Percentiles rank a stretch among this genome's conserved stretches.
These are phyloP conservation scores for Pterophyllum scalare DNA, from an alignment of 2,113 vertebrate species.

Conservation along the genomic window DNA sequence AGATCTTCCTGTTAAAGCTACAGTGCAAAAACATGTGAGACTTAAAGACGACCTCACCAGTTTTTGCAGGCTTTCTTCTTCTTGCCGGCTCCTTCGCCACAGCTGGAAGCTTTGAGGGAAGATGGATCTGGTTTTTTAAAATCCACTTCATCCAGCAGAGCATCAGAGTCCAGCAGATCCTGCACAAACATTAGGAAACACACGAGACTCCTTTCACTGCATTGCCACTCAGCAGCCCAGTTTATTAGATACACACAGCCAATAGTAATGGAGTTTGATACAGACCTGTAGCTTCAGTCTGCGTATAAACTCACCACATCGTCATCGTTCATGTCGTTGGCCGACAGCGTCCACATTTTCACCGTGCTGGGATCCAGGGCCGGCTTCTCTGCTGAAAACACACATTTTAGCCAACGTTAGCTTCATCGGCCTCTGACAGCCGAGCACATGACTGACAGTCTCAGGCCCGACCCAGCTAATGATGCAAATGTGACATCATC, in stretches of 20 bases:
- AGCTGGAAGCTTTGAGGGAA: conserved; percentile 84
- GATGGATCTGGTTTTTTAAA: conserved; percentile 91
- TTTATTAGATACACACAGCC: no score
- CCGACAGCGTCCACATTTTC: conserved; percentile 92
- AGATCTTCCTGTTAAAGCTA: background rate
- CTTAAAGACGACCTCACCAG: conserved; percentile 81
- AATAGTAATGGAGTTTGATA: background rate
- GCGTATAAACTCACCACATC: conserved; percentile 83
- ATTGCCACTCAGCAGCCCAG: background rate
- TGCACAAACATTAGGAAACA: conserved; percentile 34
- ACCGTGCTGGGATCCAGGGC: conserved; percentile 86
- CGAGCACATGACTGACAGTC: background rate
- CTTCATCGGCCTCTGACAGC: background rate
- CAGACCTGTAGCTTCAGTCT: background rate
- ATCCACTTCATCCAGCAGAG: conserved; percentile 91
- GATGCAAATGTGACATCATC: background rate
- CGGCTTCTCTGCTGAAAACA: conserved; percentile 82
- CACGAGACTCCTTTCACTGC: background rate
- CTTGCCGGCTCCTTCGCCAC: conserved; percentile 83
- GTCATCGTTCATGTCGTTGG: conserved; percentile 91
- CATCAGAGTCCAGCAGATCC: conserved; percentile 95
- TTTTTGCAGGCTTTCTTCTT: conserved; percentile 97
- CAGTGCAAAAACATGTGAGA: rapidly evolving
- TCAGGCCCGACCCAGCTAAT: background rate
- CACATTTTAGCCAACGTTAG: background rate